Conservation (phyloP, 2,888 invertebrate species). For the Drosophila hawaiiensis region DNA sequence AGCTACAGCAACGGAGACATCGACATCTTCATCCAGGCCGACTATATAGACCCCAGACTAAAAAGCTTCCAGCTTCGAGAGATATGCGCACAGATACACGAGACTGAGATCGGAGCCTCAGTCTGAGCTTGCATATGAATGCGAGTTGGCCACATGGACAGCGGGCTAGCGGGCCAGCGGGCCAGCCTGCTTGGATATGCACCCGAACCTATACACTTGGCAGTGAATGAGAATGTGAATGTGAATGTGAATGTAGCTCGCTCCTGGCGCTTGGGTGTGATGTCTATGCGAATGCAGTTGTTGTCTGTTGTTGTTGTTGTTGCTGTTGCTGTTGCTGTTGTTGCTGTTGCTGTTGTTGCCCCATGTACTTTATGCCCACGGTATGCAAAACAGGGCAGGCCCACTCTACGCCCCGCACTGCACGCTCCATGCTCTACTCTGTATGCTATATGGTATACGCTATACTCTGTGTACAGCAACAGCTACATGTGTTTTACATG, state of each 20-base stretch:
- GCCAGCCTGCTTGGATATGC: constrained; percentile 22
- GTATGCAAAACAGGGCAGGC: constrained; percentile 71
- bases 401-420: constrained; percentile 21
- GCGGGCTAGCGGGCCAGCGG: constrained; percentile 9
- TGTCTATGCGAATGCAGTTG: constrained; percentile 41
- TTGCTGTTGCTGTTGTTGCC: constrained; percentile 22
- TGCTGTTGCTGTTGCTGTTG: constrained; percentile 10
- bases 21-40: constrained; percentile 64
- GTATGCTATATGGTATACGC: neutral
- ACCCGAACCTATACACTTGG: constrained; percentile 14
- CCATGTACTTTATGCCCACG: constrained; percentile 75
- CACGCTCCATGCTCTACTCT: constrained; percentile 5
- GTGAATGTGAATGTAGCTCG: constrained; percentile 31
- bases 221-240: constrained; percentile 19
- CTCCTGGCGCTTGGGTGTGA: constrained; percentile 77
- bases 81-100: constrained; percentile 56
- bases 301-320: constrained; percentile 23
- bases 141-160: constrained; percentile 52
- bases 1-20: constrained; percentile 31
- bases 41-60: constrained; percentile 14
- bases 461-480: constrained; percentile 10
- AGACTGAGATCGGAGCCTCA: constrained; percentile 8
- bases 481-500: constrained; percentile 84
- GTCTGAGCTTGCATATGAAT: constrained; percentile 60
- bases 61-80: constrained; percentile 41